phyloP scores from a whole-genome alignment of 2,797 vertebrate genomes.

The Limosa lapponica region DNA sequence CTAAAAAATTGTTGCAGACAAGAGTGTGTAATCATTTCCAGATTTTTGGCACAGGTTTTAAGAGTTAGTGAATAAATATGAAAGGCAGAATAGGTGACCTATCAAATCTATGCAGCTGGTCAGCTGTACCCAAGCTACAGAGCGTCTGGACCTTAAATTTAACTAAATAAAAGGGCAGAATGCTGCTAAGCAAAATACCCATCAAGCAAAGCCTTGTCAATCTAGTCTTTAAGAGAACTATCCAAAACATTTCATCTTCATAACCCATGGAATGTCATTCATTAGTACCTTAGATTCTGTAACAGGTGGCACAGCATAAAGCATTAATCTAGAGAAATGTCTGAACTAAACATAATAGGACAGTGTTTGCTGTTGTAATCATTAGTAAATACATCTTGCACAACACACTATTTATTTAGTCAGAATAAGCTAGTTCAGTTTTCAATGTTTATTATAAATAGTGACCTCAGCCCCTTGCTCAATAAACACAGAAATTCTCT shows the following conservation, averaged over 20 bases:
- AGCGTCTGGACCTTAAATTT: neutral
- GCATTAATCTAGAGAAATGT: neutral
- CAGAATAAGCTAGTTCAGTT: neutral
- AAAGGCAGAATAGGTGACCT: neutral
- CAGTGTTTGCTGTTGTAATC: neutral
- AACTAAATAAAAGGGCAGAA: neutral
- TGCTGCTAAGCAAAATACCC: neutral
- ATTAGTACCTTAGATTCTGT: neutral
- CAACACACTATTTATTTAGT: neutral
- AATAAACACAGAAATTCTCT: neutral
- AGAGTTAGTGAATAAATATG: neutral
- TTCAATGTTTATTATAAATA: neutral
- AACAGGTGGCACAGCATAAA: neutral
- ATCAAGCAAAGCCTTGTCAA: neutral
- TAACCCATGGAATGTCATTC: rapidly evolving
- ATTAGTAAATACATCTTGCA: neutral
- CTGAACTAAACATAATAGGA: neutral
- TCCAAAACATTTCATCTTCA: neutral
- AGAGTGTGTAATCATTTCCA: neutral
- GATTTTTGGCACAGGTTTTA: neutral
- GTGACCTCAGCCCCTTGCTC: neutral
- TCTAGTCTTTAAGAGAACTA: neutral
- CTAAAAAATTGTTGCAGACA: neutral
- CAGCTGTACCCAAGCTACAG: neutral
- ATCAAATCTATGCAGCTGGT: neutral